Base-by-base conservation (phyloP, 2,113 vertebrate genomes). In the Benitochromis conjunctus region DNA sequence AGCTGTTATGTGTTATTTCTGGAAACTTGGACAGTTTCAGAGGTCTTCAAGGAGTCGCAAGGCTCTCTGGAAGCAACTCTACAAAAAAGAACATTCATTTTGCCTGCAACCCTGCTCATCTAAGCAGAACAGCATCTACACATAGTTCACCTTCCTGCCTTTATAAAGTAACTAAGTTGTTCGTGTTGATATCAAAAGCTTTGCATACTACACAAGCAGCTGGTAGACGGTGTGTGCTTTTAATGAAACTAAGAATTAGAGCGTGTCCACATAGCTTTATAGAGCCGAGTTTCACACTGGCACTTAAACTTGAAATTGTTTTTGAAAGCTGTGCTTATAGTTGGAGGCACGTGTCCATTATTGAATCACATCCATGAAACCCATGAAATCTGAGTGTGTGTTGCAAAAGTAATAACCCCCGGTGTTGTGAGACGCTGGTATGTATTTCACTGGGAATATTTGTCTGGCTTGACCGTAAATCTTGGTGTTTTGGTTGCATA, bases 21-120 rank as follows among this genome's bases (percentile, higher is more conserved):
- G 88, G 92, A 94, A 95, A 95, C 92, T 89, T 84, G 81, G 85
- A 92, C 48, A 57, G 92, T 94, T 95, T 95, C 92, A 93, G 94
- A 95, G 92, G 88, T 90, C 91, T 94, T 95, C 92, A 92, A 91
- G 80, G 92, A 94, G 91, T 93, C 80, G 71, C 77, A 86, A 85
- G 91, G 85, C 92, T 94, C 88, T 71, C 81, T 92, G 85, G 91
- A 94, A 95, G 92, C 79, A 89, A 12, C 91, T 94, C 89, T 94
- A 92, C 86, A 89, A 57, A 82, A 66, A 82, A 84, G 14, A 85
- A 77, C 19, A 51, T 29, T 58, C 8, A 14, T 85, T 81, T 64
- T 86, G 55, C 62, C 64, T 85, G 87, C 62, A 34, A 58, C 19
- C 36, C 82, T 79, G 41, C 83, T 69, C 53, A 58, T 76, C 38